Evolutionary conservation across 2,797 vertebrate species (phyloP), one percentile per base, ranked within the genome.

Genomic region (Ambastaia sidthimunki): DNA sequence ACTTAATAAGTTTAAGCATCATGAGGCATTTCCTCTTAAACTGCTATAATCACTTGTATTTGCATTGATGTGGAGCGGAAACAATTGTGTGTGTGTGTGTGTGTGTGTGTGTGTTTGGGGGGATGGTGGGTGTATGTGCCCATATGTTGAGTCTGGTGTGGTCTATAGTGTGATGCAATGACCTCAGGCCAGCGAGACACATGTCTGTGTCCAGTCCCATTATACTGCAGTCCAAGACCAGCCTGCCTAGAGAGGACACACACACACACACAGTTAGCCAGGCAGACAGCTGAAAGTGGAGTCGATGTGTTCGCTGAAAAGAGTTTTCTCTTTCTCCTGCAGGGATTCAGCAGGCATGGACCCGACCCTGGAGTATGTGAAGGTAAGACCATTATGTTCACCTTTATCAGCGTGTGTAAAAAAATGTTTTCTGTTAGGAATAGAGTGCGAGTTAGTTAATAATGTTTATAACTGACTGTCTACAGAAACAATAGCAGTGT

Each of bases 331-430:
- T 90, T 85, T 89, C 48, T 66, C 90, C 91, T 88, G 59, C 89
- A 96, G 95, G 90, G 91, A 93, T 80, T 86, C 91, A 55, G 90
- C 87, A 86, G 80, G 90, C 81, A 86, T 90, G 88, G 94, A 95
- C 78, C 84, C 92, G 79, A 50, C 91, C 1, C 80, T 94, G 91
- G 95, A 95, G 72, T 96, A 96, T 65, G 95, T 96, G 79, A 96
- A 96, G 95, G 95, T 96, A 96, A 89, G 92, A 74, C 13, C 60
- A n/a, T n/a, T n/a, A n/a, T 88, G 84, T 44, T 74, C 52, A 67
- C 28, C 9, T 25, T 23, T 54, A 23, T 74, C 21, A 19, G 7
- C 65, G 54, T 65, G 19, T 73, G 41, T 44, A 0, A n/a, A n/a
- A n/a, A 4, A 37, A 37, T 0, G 34, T 37, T 44, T 44, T 44